Base-by-base conservation (phyloP, 1,140 invertebrate genomes). In the Papilio xuthus region DNA sequence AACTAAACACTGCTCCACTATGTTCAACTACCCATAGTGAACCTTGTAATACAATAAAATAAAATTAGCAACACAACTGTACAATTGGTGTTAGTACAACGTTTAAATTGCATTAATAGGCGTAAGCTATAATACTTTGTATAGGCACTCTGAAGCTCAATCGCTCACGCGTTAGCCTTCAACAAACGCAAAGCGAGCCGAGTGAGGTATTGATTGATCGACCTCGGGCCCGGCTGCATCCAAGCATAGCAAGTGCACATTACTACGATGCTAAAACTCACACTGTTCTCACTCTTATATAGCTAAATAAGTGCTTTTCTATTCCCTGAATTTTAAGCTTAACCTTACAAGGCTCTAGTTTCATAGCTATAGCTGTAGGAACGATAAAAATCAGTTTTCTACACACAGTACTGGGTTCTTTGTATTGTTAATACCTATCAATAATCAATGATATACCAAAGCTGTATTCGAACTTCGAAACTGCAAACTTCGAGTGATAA, bases 181-280 rank as follows among this genome's bases (percentile, higher is more conserved):
- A 63, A 63, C 60, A 63, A 28, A 63, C 60, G 60, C 60, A 63
- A 63, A 63, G 60, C 60, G 26, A 63, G 60, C 60, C 60, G 23
- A 50, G 47, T 4, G 10, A 28, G 10, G 60, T 63, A 63, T 63
- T 63, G 60, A 63, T 63, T 63, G 60, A 63, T 63, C 60, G 60
- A 63, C 60, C 60, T 63, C 60, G 60, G 9, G 60, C 60, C 60
- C 60, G 12, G 60, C 60, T 63, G 60, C 60, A 63, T 63, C 23
- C 60, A 26, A 63, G 23, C 56, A 60, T 60, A 60, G 26, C 26
- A 28, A 26, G 26, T 15, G 12, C 7, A 23, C 60, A 12, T 10
- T 63, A 63, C 60, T 63, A 63, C 26, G 9, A 6, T 15, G 0
- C 9, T 28, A 10, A 28, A 63, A 28, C 60, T 63, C 60, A 28